Base-by-base conservation (phyloP, 2,113 vertebrate genomes). In the Setophaga petechia region DNA sequence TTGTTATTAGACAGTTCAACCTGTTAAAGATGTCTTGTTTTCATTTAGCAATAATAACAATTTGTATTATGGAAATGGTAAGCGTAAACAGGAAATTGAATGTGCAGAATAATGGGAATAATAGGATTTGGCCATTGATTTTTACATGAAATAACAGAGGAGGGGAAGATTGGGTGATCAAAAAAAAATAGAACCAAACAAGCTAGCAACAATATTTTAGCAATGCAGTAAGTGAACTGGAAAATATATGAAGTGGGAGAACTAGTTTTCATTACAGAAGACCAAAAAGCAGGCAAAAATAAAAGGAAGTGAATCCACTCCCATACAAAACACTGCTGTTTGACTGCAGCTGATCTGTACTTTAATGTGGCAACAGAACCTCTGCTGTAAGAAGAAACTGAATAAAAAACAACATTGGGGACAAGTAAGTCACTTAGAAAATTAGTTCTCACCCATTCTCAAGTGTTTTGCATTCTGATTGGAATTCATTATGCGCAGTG, bases 391-490 rank as follows among this genome's bases (percentile, higher is more conserved):
- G 33, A 90, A 83, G 58, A 94, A 90, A 87, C 5, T 16, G 35
- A 74, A 90, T 74, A 80, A 59, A 83, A 82, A 44, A 87, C 62
- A 95, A 67, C 7, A 67, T 18, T 75, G n/a, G 47, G 73, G 68
- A 86, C 39, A 86, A 93, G 44, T 72, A 79, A 95, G 71, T 90
- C 59, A 80, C 72, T 94, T 88, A 86, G 87, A 95, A 93, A 91
- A 97, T 95, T 90, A 91, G 51, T 91, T 43, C 17, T 96, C 67
- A 59, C 6, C 31, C 25, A 74, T 88, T 74, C 47, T 80, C 39
- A 88, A 90, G 14, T 39, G 25, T 63, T 95, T 91, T 93, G 27
- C 37, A 84, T 71, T 87, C 39, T 83, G n/a, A 46, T 71, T 87
- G 52, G 75, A 94, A 81, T 68, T 87, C 82, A 80, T 93, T 93